These are phyloP conservation scores for Channallabes apus DNA, from an alignment of 2,797 vertebrate genomes.

Conservation along the genomic window DNA sequence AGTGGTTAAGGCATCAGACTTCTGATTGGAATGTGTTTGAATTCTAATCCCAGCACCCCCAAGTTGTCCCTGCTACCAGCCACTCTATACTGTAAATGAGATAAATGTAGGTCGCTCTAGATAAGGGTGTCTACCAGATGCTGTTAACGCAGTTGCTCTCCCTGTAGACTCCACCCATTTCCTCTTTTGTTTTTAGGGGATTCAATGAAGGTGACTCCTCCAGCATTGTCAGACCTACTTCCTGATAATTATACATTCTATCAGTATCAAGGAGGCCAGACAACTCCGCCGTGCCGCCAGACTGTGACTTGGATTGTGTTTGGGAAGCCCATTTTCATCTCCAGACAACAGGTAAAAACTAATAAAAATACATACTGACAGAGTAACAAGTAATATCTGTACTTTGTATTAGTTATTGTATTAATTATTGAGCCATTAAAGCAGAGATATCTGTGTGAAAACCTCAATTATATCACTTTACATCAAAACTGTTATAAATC, in stretches of 20 bases:
- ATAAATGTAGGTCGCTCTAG: too few species aligned
- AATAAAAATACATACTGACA: background rate
- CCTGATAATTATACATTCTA: constrained; percentile 12
- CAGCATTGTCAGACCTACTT: constrained; percentile 2
- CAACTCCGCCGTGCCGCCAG: constrained; percentile 24
- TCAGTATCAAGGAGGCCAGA: constrained; percentile 29
- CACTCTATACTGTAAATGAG: too few species aligned
- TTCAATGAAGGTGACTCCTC: constrained; percentile 5
- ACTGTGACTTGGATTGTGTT: constrained; percentile 34
- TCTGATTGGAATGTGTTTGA: too few species aligned
- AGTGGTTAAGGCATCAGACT: too few species aligned
- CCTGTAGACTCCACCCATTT: background rate
- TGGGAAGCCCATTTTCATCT: constrained; percentile 36
- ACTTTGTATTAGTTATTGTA: background rate
- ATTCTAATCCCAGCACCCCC: too few species aligned
- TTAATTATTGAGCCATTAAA: background rate
- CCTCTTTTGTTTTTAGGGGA: background rate
- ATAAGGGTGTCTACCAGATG: too few species aligned
- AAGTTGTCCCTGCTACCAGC: too few species aligned
- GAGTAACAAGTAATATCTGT: background rate
- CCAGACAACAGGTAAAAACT: constrained; percentile 21
- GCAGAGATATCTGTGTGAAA: background rate
- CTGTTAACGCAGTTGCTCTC: background rate
- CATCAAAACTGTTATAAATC: background rate
- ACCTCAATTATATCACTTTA: background rate